phyloP scores from a whole-genome alignment of 2,113 vertebrate species.

The Rana temporaria region DNA sequence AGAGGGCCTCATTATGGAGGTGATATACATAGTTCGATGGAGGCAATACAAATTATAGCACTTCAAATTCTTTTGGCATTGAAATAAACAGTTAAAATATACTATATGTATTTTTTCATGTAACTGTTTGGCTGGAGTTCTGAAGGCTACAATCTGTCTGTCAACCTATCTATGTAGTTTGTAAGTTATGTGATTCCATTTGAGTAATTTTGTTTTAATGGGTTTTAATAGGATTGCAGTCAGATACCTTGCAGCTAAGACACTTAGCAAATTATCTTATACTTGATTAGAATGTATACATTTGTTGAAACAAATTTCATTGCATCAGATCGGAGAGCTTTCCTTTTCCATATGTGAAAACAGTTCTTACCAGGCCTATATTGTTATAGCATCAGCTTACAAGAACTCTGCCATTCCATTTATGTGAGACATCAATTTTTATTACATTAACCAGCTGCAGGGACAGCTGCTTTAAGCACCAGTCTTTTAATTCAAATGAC shows the following conservation, averaged over 20 bases:
- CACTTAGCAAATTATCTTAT: neutral
- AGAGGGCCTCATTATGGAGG: no score
- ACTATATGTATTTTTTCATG: no score
- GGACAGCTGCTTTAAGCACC: slow-evolving; percentile 19
- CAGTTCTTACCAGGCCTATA: neutral
- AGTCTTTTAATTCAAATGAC: slow-evolving; percentile 29
- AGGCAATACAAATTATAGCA: no score
- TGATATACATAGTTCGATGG: no score
- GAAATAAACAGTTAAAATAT: no score
- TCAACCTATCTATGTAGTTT: no score
- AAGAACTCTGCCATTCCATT: neutral
- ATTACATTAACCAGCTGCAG: slow-evolving; percentile 39
- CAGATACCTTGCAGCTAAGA: neutral
- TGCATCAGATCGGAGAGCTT: neutral
- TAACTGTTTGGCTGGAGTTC: no score
- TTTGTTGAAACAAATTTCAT: neutral
- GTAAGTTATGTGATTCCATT: no score
- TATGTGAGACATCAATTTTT: slow-evolving; percentile 40
- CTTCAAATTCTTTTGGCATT: no score
- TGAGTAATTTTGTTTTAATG: no score
- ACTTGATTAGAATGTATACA: slow-evolving; percentile 1
- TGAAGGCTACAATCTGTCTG: no score
- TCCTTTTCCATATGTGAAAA: neutral
- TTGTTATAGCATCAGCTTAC: neutral
- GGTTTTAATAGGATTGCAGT: neutral